Base-by-base conservation (phyloP, 2,113 vertebrate species). In the Sinocyclocheilus grahami region DNA sequence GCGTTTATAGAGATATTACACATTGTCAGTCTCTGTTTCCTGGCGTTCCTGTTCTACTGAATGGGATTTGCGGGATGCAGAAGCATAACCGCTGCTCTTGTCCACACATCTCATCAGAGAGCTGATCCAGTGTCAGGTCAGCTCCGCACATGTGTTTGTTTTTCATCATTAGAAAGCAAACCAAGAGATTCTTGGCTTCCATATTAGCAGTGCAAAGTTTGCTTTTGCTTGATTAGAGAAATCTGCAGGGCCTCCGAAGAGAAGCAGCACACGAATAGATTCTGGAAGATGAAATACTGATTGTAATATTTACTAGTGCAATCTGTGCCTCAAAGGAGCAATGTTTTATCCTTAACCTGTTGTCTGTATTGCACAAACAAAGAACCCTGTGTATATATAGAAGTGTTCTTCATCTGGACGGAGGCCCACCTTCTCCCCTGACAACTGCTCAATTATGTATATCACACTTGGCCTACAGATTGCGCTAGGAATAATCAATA, bases 401-500 rank as follows among this genome's bases (percentile, higher is more conserved):
- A 96, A 95, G 96, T 95, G 94, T 51, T 37, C 94, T 94, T 94
- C 95, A 95, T 94, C 91, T 53, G 80, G 63, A 42, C 63, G 20
- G 94, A 95, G 95, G 94, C 95, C 94, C 78, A 89, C 93, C 94
- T 93, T 93, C 94, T 98, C 97, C 97, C 97, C 90, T 96, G 97
- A 98, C 97, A 97, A 98, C 97, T 96, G 95, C 96, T 96, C 96
- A 98, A 98, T 99, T 99, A 98, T 97, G 96, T 96, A 96, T 96
- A 97, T 97, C 96, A 96, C 96, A 97, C 95, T 96, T 96, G 93
- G 95, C 94, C 96, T 96, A 98, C 96, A 98, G 97, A 98, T 98
- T 97, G 97, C 97, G 92, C 94, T 96, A 96, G 96, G 97, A 97
- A 96, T 98, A 99, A 99, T 99, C 98, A 99, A 99, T 99, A 97